These are phyloP conservation scores for Ferrisia virgata DNA, from an alignment of 2,888 invertebrate genomes.

Conservation along the genomic window DNA sequence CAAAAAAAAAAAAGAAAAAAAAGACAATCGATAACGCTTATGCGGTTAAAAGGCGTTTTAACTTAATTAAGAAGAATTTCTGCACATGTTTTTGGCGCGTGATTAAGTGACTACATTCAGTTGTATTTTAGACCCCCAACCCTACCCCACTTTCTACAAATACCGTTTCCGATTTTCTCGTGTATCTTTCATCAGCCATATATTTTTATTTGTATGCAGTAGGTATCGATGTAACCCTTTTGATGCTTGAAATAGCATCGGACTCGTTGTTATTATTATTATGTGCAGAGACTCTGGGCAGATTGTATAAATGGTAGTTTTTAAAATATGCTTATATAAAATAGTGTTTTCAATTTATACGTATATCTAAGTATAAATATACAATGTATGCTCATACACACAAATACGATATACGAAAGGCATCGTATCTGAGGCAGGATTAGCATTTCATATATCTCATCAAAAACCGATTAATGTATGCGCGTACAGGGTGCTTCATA, in stretches of 20 bases:
- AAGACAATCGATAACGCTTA: not conserved
- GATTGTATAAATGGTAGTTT: not conserved
- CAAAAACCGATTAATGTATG: slow-evolving; percentile 30
- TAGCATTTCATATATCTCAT: slow-evolving; percentile 16
- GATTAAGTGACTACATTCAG: not conserved
- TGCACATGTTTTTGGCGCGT: not conserved
- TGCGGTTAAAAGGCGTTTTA: slow-evolving; percentile 39
- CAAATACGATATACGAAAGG: not conserved
- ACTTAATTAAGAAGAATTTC: slow-evolving; percentile 38
- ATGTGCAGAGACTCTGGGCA: no score
- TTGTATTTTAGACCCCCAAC: no score
- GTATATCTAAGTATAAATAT: not conserved
- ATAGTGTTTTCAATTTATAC: no score
- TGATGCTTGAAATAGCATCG: no score
- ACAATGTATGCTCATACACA: not conserved
- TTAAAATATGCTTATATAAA: not conserved
- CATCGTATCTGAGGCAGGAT: not conserved
- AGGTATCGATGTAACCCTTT: not conserved
- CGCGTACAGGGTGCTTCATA: slow-evolving; percentile 16
- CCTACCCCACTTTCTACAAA: no score
- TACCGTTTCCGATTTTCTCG: no score
- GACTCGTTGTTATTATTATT: no score
- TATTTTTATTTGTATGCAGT: no score
- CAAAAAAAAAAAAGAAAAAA: slow-evolving; percentile 20
- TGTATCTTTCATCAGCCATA: no score